Conservation (phyloP, 2,113 vertebrate genomes). For the Coptodon rendalli region DNA sequence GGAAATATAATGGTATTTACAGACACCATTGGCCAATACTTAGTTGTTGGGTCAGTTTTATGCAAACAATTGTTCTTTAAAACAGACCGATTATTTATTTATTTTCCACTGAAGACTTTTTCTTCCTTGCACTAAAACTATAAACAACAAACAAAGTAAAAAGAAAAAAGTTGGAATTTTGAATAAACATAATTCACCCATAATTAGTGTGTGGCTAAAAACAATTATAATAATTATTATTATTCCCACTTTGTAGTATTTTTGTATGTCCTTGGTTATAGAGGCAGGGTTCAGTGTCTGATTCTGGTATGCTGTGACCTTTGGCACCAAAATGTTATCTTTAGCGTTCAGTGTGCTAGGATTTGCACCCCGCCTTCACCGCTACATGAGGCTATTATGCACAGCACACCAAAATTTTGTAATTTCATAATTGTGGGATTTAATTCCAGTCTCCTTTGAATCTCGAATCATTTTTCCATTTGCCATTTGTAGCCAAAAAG, state of each 20-base stretch:
- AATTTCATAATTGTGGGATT: not conserved
- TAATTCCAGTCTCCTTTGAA: not conserved
- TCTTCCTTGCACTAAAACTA: not conserved
- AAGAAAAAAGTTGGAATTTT: not conserved
- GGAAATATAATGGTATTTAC: not conserved
- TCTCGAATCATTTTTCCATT: not conserved
- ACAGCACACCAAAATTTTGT: not conserved
- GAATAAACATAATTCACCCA: not conserved
- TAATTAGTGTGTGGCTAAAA: not conserved
- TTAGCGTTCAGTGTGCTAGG: not conserved
- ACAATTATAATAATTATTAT: rapidly evolving
- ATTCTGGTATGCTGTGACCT: not conserved
- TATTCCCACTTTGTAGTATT: not conserved
- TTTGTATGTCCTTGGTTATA: not conserved
- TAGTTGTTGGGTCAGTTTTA: not conserved
- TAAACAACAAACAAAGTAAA: not conserved
- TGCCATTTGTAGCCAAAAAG: not conserved
- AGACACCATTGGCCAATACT: not conserved
- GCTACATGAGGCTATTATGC: not conserved
- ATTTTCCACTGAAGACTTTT: not conserved
- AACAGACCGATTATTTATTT: not conserved
- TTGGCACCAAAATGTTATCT: not conserved
- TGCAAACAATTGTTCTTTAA: not conserved
- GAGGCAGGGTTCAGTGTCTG: not conserved
- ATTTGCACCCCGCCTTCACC: not conserved